Evolutionary conservation across 64 coral and sea anemone species (phyloP).

Genomic region (Stichodactyla mertensii): DNA sequence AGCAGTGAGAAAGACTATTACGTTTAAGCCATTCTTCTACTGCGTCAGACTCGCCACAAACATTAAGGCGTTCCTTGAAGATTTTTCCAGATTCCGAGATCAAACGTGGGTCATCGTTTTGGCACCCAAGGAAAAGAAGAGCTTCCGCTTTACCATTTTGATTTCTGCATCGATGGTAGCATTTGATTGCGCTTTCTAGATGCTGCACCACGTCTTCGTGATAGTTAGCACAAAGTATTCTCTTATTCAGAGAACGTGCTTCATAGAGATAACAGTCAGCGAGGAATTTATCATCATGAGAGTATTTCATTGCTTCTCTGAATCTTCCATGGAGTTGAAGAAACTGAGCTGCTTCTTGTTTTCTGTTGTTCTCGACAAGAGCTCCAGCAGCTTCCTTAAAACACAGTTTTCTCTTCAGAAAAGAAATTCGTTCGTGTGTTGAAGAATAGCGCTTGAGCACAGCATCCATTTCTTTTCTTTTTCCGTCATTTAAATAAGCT

Average conservation of each 20-base stretch:
- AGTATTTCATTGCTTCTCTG: constrained; percentile 42
- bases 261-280: constrained; percentile 58
- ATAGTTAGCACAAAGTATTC: too few species aligned
- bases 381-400: constrained; percentile 37
- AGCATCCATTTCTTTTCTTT: constrained; percentile 54
- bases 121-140: constrained; percentile 32
- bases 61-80: constrained; percentile 48
- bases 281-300: constrained; percentile 46
- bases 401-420: constrained; percentile 52
- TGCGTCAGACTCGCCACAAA: constrained; percentile 65
- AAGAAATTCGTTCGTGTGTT: constrained; percentile 52
- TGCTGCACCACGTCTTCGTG: constrained; percentile 6
- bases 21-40: constrained; percentile 30
- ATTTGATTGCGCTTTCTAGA: constrained; percentile 28
- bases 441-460: constrained; percentile 56
- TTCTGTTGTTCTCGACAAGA: constrained; percentile 40
- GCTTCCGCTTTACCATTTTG: constrained; percentile 54
- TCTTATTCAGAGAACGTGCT: constrained; percentile 13
- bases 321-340: constrained; percentile 41
- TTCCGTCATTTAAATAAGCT: constrained; percentile 34
- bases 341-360: constrained; percentile 45
- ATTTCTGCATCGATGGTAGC: constrained; percentile 40
- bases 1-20: not conserved
- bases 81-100: constrained; percentile 45
- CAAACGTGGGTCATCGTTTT: not conserved